Conservation (phyloP, 2,888 invertebrate genomes). For the Ctenicera cuprea region DNA sequence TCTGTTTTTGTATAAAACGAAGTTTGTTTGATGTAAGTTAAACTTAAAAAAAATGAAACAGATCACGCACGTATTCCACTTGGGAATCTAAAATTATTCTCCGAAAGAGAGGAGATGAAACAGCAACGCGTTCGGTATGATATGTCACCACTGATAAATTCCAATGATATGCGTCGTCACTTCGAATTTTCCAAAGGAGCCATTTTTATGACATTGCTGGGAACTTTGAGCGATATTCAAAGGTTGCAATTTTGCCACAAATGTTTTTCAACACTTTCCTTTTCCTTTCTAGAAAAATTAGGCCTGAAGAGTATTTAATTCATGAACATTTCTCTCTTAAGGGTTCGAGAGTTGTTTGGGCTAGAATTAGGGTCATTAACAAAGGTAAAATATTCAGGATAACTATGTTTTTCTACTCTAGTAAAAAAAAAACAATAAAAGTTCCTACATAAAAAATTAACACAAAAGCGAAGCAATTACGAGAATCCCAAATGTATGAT, state of each 20-base stretch:
- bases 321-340: neutral
- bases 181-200: constrained; percentile 17
- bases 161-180: constrained; percentile 33
- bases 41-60: no score
- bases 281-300: no score
- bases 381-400: constrained; percentile 6
- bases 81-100: constrained; percentile 16
- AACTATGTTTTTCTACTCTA: neutral
- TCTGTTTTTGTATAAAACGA: no score
- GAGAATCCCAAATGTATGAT: constrained; percentile 18
- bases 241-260: neutral
- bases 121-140: constrained; percentile 16
- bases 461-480: constrained; percentile 24
- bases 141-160: constrained; percentile 30
- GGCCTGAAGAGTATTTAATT: no score
- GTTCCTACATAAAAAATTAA: constrained; percentile 18
- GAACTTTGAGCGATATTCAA: constrained; percentile 11
- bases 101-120: constrained; percentile 8
- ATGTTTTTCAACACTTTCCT: neutral
- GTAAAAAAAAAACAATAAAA: neutral
- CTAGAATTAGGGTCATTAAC: constrained; percentile 1
- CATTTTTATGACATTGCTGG: constrained; percentile 6
- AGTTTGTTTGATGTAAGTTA: no score
- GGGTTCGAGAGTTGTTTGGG: neutral
- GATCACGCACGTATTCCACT: neutral